Percentiles rank a stretch among this genome's conserved stretches.
These are phyloP conservation scores for Amphiprion clarkii DNA, from an alignment of 2,797 vertebrate species.

Conservation along the genomic window DNA sequence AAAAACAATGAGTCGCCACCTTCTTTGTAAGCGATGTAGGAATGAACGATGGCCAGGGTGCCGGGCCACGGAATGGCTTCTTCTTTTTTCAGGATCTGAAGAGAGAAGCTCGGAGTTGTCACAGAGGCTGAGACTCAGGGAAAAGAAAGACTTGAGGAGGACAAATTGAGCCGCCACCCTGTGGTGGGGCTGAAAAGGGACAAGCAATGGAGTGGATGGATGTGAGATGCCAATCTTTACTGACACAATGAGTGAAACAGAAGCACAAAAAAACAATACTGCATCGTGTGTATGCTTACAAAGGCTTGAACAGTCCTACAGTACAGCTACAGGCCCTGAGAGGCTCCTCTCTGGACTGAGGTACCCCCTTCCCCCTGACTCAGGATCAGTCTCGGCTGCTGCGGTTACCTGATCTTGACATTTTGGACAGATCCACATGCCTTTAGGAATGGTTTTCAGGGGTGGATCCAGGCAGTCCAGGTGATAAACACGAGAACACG, in stretches of 20 bases:
- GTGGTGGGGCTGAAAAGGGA: slow-evolving; percentile 68
- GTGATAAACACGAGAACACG: slow-evolving; percentile 99
- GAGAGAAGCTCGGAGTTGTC: slow-evolving; percentile 71
- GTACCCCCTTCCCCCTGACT: slow-evolving; percentile 62
- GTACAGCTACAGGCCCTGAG: slow-evolving; percentile 49
- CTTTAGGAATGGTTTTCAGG: slow-evolving; percentile 99
- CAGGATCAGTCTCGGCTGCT: slow-evolving; percentile 71
- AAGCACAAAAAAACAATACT: slow-evolving; percentile 81
- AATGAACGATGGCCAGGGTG: slow-evolving; percentile 98
- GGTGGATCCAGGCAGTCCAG: slow-evolving; percentile 99
- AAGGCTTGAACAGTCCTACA: slow-evolving; percentile 84
- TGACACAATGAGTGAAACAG: slow-evolving; percentile 83
- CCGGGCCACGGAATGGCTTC: slow-evolving; percentile 99
- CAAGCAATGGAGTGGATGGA: slow-evolving; percentile 81
- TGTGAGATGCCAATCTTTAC: slow-evolving; percentile 81
- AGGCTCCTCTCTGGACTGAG: slow-evolving; percentile 59
- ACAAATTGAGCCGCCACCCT: slow-evolving; percentile 42
- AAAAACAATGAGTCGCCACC: slow-evolving; percentile 78
- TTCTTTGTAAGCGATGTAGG: slow-evolving; percentile 99
- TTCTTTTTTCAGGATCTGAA: slow-evolving; percentile 98
- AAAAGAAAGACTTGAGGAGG: slow-evolving; percentile 25
- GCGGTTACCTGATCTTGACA: slow-evolving; percentile 99
- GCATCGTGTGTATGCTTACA: slow-evolving; percentile 84
- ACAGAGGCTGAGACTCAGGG: slow-evolving; percentile 39
- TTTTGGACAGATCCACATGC: slow-evolving; percentile 99